Percentiles rank a stretch among this genome's conserved stretches.
Conservation (phyloP, 1,140 invertebrate genomes). For the Zaprionus vittiger region DNA sequence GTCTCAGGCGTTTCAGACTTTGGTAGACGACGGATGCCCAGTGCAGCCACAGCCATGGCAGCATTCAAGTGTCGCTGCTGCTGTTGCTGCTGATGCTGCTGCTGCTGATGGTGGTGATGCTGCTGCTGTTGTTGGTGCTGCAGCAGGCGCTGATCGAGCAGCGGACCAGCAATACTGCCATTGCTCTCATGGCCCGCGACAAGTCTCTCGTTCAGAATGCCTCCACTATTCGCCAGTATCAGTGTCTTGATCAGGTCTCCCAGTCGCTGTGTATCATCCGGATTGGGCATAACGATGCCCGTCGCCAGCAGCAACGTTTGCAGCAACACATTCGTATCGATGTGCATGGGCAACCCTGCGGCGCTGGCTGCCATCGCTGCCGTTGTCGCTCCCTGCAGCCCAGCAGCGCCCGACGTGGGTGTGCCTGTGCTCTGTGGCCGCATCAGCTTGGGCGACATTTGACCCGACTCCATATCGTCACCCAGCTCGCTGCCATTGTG, state of each 20-base stretch:
- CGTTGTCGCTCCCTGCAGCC: slow-evolving; percentile 63
- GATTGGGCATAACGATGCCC: slow-evolving; percentile 58
- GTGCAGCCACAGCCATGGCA: slow-evolving; percentile 48
- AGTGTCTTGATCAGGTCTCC: slow-evolving; percentile 87
- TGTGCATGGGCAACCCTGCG: slow-evolving; percentile 37
- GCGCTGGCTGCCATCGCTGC: slow-evolving; percentile 7
- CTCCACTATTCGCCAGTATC: slow-evolving; percentile 78
- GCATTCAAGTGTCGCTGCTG: slow-evolving; percentile 57
- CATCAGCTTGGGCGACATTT: slow-evolving; percentile 55
- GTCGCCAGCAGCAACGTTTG: slow-evolving; percentile 74
- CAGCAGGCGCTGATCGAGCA: slow-evolving; percentile 52
- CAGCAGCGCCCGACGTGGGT: slow-evolving; percentile 43
- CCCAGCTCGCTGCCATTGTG: slow-evolving; percentile 75
- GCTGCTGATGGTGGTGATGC: slow-evolving; percentile 59
- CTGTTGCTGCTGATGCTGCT: slow-evolving; percentile 67
- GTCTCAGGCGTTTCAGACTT: slow-evolving; percentile 84
- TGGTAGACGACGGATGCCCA: slow-evolving; percentile 71
- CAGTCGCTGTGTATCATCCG: slow-evolving; percentile 83
- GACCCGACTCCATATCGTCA: slow-evolving; percentile 50
- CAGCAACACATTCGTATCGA: slow-evolving; percentile 84
- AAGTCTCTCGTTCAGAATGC: slow-evolving; percentile 57
- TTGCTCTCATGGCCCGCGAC: slow-evolving; percentile 55
- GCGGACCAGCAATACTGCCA: slow-evolving; percentile 43
- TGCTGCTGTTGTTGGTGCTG: slow-evolving; percentile 64
- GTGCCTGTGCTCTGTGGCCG: slow-evolving; percentile 43